Evolutionary conservation across 2,113 vertebrate species (phyloP).

Genomic region (Nothoprocta perdicaria): DNA sequence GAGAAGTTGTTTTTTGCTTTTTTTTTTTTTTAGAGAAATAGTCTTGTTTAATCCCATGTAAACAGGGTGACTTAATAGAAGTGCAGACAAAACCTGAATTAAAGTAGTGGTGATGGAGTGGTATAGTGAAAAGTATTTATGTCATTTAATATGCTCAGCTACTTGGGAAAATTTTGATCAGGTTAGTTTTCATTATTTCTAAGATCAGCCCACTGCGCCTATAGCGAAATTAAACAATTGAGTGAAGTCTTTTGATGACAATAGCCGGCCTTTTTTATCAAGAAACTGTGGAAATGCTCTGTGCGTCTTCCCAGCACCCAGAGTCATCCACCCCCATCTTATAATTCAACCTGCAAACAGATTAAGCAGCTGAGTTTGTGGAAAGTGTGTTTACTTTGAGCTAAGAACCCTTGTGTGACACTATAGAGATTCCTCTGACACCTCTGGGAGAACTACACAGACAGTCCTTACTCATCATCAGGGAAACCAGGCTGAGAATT

Average conservation of each 20-base stretch:
- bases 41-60: not conserved
- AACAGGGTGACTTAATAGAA: constrained; percentile 20
- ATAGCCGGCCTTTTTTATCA: constrained; percentile 68
- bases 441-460: constrained; percentile 76
- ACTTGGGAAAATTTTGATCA: constrained; percentile 67
- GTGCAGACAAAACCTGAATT: constrained; percentile 39
- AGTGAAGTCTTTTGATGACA: constrained; percentile 74
- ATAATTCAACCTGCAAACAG: constrained; percentile 92
- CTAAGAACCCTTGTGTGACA: constrained; percentile 84
- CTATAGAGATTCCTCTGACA: constrained; percentile 80
- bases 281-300: constrained; percentile 77
- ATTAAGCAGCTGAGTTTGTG: constrained; percentile 86
- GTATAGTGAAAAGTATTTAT: constrained; percentile 33
- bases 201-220: constrained; percentile 58
- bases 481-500: constrained; percentile 77
- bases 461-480: constrained; percentile 75
- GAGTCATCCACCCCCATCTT: constrained; percentile 80
- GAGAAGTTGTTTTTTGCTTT: not conserved
- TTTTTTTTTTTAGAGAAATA: not conserved
- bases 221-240: constrained; percentile 74
- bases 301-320: constrained; percentile 78
- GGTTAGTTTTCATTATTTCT: constrained; percentile 69
- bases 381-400: constrained; percentile 86
- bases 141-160: constrained; percentile 47
- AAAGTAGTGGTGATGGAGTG: constrained; percentile 23